Base-by-base conservation (phyloP, 2,113 vertebrate species). In the Macquaria australasica region DNA sequence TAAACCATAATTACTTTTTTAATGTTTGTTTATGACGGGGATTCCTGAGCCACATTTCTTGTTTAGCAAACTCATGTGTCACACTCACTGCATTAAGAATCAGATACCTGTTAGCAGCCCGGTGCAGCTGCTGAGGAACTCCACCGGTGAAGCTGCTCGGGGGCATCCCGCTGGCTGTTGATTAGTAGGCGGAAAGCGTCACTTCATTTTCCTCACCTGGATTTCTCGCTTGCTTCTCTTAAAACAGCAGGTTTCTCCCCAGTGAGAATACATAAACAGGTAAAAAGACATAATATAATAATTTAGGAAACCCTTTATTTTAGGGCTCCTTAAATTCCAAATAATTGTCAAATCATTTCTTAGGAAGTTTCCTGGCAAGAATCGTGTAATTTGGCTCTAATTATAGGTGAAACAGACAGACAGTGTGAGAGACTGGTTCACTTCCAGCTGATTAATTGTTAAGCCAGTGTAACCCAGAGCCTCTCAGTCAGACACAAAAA, bases 131-230 rank as follows among this genome's bases (percentile, higher is more conserved):
- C 10, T 20, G 23, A 59, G 50, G 0, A 45, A 5, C 58, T 55
- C 16, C 62, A 6, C n/a, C 37, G 8, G 41, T 51, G 60, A 4
- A 50, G 67, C n/a, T 6, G 50, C 80, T 37, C 6, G 3, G n/a
- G 81, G 77, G 60, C 72, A 1, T 63, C 81, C 66, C 18, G 1
- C 11, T 2, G 69, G 73, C 43, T 2, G 76, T 0, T 71, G 63
- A 83, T 63, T 77, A 60, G 67, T 7, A 76, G 58, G 67, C 48
- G 15, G 37, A 28, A 25, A 72, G 75, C 2, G 1, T 67, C 63
- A 6, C 63, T n/a, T 43, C 12, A 16, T 15, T 43, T 39, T 48
- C 16, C 15, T 87, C 62, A 50, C 76, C 41, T 79, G 81, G 16
- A 59, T 39, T 3, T 41, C 0, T 5, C 4, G 7, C 28, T 6